These are phyloP conservation scores for Triplophysa bombifrons DNA, from an alignment of 2,797 vertebrate species.

Conservation along the genomic window DNA sequence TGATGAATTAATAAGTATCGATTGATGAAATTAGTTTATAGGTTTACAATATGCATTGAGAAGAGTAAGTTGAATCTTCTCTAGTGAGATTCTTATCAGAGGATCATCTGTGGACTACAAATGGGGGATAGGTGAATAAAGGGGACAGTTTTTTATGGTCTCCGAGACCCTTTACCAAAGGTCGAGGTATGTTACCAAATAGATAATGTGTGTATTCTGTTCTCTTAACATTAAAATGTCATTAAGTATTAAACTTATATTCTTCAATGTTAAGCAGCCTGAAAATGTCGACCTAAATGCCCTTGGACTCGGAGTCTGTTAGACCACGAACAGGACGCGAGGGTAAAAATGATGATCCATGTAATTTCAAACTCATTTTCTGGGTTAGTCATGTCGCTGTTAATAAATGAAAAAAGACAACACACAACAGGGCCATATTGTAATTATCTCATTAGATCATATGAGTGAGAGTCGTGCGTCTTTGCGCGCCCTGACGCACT, in stretches of 20 bases:
- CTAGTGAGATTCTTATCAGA: not conserved
- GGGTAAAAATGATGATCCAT: not conserved
- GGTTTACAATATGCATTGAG: not conserved
- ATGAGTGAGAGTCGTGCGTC: conserved; percentile 27
- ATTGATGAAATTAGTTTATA: not conserved
- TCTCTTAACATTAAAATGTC: too few species aligned
- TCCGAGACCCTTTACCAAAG: not conserved
- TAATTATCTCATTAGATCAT: conserved; percentile 14
- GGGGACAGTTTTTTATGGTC: not conserved
- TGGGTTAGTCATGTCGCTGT: not conserved
- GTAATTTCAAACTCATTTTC: not conserved
- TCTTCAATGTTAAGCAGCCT: not conserved
- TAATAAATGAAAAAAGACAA: not conserved
- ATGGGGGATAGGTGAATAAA: not conserved
- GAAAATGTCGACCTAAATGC: not conserved
- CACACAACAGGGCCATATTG: not conserved
- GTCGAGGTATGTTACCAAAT: not conserved
- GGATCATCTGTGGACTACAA: not conserved
- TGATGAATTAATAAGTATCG: too few species aligned
- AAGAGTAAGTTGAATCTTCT: not conserved
- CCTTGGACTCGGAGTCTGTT: too few species aligned
- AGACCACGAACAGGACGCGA: too few species aligned
- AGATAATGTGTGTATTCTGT: too few species aligned
- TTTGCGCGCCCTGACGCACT: conserved; percentile 40
- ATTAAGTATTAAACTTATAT: not conserved